Conservation (phyloP, 1,140 invertebrate species). For the Lamellibrachia luymesi region DNA sequence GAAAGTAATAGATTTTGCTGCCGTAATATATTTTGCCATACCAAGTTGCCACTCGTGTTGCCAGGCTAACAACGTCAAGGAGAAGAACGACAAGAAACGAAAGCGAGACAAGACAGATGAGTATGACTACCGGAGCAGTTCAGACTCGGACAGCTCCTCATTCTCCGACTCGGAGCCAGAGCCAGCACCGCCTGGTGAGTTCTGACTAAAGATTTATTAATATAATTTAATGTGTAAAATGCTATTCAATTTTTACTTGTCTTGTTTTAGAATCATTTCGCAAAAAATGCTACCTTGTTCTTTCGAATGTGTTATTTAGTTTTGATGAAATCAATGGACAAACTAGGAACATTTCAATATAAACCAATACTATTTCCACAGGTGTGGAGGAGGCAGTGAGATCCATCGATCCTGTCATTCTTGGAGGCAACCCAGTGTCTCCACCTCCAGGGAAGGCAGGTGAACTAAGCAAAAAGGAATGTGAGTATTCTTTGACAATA, state of each 20-base stretch:
- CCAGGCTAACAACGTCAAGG: background rate
- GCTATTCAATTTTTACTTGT: background rate
- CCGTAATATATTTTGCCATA: background rate
- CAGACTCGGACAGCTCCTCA: slow-evolving; percentile 50
- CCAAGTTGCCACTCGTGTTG: background rate
- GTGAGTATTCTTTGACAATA: background rate
- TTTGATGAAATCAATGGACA: no score
- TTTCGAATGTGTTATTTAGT: no score
- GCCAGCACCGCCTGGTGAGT: slow-evolving; percentile 45
- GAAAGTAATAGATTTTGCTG: no score
- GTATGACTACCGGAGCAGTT: slow-evolving; percentile 34
- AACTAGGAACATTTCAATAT: background rate
- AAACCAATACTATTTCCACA: background rate
- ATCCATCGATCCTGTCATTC: slow-evolving; percentile 1
- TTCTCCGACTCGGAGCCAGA: slow-evolving; percentile 49
- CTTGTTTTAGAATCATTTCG: background rate
- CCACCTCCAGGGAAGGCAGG: background rate
- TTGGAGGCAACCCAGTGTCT: background rate
- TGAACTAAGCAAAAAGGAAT: background rate
- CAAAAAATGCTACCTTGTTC: no score
- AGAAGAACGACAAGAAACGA: slow-evolving; percentile 35
- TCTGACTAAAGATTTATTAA: background rate
- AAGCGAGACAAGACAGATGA: slow-evolving; percentile 50
- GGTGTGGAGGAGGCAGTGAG: background rate
- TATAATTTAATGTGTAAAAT: background rate